Conservation (phyloP, 2,113 vertebrate species). For the Trogon surrucura region DNA sequence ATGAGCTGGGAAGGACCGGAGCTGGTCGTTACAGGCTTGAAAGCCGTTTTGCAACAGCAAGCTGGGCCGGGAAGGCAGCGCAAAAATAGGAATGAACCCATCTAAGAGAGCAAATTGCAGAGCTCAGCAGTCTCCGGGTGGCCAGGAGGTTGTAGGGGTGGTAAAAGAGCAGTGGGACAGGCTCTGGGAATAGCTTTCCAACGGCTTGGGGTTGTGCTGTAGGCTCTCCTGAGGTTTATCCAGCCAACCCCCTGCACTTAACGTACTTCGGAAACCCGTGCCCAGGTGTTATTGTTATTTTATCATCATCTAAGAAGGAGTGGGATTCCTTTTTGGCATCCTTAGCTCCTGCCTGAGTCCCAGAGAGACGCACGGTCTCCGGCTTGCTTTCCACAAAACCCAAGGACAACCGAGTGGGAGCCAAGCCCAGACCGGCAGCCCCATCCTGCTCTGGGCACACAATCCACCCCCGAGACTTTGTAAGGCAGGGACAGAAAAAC, state of each 20-base stretch:
- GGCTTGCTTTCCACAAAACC: not conserved
- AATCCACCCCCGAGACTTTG: fast-evolving
- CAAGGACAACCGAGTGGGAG: not conserved
- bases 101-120: not conserved
- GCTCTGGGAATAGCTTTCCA: not conserved
- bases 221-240: not conserved
- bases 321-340: not conserved
- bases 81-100: not conserved
- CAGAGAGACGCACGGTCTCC: fast-evolving
- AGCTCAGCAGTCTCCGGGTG: not conserved
- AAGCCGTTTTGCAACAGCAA: not conserved
- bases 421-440: not conserved
- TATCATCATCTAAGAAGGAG: not conserved
- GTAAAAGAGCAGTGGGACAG: not conserved
- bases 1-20: not conserved
- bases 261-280: not conserved
- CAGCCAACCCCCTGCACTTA: not conserved
- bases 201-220: not conserved
- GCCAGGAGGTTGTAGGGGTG: not conserved
- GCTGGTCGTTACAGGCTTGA: not conserved
- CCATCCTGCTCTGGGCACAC: fast-evolving
- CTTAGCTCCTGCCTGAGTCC: not conserved
- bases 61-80: not conserved
- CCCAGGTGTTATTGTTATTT: slow-evolving; percentile 11
- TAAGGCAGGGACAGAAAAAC: not conserved